A percentile compares a stretch with the other conserved stretches of the same genome.
These are phyloP conservation scores for Eospalax fontanierii DNA, from an alignment of 2,797 vertebrate genomes.

Conservation along the genomic window DNA sequence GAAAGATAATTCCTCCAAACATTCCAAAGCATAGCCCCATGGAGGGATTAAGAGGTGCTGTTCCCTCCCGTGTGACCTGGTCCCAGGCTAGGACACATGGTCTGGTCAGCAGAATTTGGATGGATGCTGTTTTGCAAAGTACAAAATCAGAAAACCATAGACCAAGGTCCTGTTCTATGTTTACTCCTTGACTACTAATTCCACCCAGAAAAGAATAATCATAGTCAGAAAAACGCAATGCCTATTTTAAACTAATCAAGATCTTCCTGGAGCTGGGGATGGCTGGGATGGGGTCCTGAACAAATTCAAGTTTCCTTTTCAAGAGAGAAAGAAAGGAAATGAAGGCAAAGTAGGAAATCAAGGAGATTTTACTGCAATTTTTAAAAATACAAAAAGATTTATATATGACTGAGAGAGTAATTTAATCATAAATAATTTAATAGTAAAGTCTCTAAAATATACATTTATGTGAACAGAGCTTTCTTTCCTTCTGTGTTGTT, in stretches of 20 bases:
- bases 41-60: not conserved
- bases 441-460: not conserved
- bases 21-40: not conserved
- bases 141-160: not conserved
- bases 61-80: not conserved
- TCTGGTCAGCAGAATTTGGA: not conserved
- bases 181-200: slow-evolving; percentile 9
- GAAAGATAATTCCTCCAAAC: not conserved
- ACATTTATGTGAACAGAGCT: not conserved
- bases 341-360: not conserved
- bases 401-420: slow-evolving; percentile 9
- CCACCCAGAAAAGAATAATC: not conserved
- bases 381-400: slow-evolving; percentile 28
- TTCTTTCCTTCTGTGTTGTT: not conserved
- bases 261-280: not conserved
- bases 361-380: slow-evolving; percentile 25
- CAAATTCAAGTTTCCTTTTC: slow-evolving; percentile 6
- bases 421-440: too few species aligned
- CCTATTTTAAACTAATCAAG: not conserved
- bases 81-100: not conserved
- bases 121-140: not conserved
- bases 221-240: not conserved
- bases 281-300: not conserved
- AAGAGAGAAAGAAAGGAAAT: slow-evolving; percentile 26
- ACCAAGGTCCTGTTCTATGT: not conserved